phyloP scores from a whole-genome alignment of 2,797 vertebrate genomes.

The Falco novaeseelandiae region DNA sequence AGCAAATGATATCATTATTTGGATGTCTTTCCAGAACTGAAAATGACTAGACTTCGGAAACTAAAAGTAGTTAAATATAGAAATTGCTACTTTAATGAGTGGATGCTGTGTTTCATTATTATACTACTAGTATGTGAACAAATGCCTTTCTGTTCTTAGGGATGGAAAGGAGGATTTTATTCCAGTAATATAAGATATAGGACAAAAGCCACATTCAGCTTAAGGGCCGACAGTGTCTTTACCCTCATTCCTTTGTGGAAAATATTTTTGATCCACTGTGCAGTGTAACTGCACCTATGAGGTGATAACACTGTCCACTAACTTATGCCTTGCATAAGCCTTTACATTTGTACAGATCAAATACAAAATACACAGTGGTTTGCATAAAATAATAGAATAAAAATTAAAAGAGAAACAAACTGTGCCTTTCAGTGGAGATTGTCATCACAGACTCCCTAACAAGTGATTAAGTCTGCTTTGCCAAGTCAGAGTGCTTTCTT shows the following conservation, averaged over 20 bases:
- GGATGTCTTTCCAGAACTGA: constrained; percentile 63
- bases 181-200: constrained; percentile 40
- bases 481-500: not conserved
- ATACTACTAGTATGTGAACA: constrained; percentile 55
- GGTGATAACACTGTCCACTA: not conserved
- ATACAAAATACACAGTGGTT: not conserved
- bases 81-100: constrained; percentile 59
- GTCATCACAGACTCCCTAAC: not conserved
- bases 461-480: not conserved
- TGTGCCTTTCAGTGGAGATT: not conserved
- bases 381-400: not conserved
- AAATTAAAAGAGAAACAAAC: not conserved
- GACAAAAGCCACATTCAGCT: constrained; percentile 20
- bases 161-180: constrained; percentile 23
- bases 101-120: constrained; percentile 46
- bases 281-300: not conserved
- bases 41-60: constrained; percentile 57
- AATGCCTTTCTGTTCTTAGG: constrained; percentile 56
- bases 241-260: not conserved
- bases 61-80: constrained; percentile 64
- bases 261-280: not conserved
- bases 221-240: constrained; percentile 1
- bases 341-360: not conserved
- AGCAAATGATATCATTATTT: constrained; percentile 70
- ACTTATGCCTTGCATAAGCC: not conserved